phyloP scores from a whole-genome alignment of 2,888 invertebrate species.

The Calameuta idolon region DNA sequence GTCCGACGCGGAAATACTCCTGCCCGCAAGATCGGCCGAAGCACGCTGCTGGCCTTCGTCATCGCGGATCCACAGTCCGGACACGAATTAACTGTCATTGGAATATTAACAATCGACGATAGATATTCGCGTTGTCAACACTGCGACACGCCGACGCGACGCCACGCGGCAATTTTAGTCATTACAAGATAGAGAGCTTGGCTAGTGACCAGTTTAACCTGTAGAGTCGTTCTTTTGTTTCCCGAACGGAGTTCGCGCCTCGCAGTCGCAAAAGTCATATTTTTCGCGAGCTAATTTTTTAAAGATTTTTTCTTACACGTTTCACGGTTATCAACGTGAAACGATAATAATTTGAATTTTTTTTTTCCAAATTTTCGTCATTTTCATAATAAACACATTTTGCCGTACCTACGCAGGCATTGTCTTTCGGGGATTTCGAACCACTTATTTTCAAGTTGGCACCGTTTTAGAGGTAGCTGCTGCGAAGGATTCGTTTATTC shows the following conservation, averaged over 20 bases:
- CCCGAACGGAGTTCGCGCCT: too few relatives aligned
- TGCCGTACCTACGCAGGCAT: too few relatives aligned
- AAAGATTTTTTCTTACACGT: too few relatives aligned
- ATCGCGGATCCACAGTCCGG: slow-evolving; percentile 51
- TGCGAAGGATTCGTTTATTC: neutral
- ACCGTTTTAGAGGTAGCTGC: too few relatives aligned
- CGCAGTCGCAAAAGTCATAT: too few relatives aligned
- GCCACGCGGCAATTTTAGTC: neutral
- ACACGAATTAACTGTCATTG: slow-evolving; percentile 58
- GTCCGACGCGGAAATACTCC: slow-evolving; percentile 60
- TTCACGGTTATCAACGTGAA: too few relatives aligned
- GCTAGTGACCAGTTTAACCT: neutral
- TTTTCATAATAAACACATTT: too few relatives aligned
- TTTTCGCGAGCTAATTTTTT: neutral
- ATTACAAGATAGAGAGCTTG: neutral
- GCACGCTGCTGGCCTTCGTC: slow-evolving; percentile 49
- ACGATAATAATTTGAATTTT: too few relatives aligned
- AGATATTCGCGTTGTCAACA: slow-evolving; percentile 24
- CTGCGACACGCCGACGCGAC: neutral
- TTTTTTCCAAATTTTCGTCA: too few relatives aligned
- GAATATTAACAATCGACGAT: slow-evolving; percentile 57
- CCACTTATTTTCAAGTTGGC: too few relatives aligned
- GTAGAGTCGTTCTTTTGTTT: neutral
- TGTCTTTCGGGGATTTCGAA: too few relatives aligned
- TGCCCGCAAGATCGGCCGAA: slow-evolving; percentile 3